These are phyloP conservation scores for Zaprionus inermis DNA, from an alignment of 1,140 invertebrate species.

Conservation along the genomic window DNA sequence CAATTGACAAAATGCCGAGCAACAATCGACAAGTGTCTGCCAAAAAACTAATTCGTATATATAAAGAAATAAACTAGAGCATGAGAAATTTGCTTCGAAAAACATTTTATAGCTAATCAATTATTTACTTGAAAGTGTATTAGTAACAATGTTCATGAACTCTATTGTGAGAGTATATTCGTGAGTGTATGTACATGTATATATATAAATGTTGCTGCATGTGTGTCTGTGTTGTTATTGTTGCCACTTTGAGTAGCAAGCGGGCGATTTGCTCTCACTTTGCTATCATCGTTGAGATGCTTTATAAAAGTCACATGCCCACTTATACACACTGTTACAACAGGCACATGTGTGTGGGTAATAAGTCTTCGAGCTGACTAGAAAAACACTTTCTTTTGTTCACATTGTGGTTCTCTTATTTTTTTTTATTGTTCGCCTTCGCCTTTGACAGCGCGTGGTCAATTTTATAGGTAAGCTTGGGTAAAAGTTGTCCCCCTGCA, in stretches of 20 bases:
- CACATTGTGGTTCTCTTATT: conserved; percentile 47
- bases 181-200: not conserved
- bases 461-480: conserved; percentile 31
- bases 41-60: conserved; percentile 24
- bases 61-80: conserved; percentile 49
- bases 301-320: conserved; percentile 27
- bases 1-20: conserved; percentile 42
- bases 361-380: conserved; percentile 23
- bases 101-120: conserved; percentile 35
- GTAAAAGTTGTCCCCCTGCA: conserved; percentile 52
- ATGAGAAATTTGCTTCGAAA: conserved; percentile 49
- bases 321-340: not conserved
- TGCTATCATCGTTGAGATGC: conserved; percentile 31
- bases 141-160: conserved; percentile 38
- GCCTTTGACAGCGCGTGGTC: conserved; percentile 60
- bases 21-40: conserved; percentile 20
- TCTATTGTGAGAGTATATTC: conserved; percentile 10
- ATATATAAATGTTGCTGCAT: not conserved
- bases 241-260: conserved; percentile 5
- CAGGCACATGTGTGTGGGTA: conserved; percentile 8
- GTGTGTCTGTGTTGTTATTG: not conserved
- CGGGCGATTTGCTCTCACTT: conserved; percentile 49
- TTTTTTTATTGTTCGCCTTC: conserved; percentile 44
- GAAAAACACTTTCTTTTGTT: conserved; percentile 71
- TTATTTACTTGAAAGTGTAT: conserved; percentile 34